phyloP scores from a whole-genome alignment of 1,140 invertebrate genomes.

The Solen grandis region DNA sequence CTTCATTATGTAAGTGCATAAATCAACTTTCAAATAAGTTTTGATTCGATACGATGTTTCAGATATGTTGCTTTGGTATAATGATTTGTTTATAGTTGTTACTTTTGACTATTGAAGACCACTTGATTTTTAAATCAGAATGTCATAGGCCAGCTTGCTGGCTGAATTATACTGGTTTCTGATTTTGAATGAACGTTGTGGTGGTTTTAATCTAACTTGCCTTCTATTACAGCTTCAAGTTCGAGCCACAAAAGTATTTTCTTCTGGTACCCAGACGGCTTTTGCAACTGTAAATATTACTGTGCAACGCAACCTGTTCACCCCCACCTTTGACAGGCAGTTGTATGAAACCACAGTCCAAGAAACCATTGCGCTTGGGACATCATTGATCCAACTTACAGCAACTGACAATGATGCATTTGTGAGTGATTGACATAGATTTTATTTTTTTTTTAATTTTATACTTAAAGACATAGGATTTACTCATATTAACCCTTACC shows the following conservation, averaged over 20 bases:
- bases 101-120: too few species aligned
- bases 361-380: slow-evolving; percentile 89
- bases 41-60: too few species aligned
- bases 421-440: slow-evolving; percentile 50
- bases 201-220: too few species aligned
- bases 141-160: too few species aligned
- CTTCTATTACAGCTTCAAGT: slow-evolving; percentile 67
- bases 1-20: slow-evolving; percentile 54
- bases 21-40: too few species aligned
- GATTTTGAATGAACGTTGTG: too few species aligned
- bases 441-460: slow-evolving; percentile 12
- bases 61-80: too few species aligned
- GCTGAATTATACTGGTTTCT: too few species aligned
- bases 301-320: slow-evolving; percentile 89
- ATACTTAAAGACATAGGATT: too few species aligned
- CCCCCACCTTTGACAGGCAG: slow-evolving; percentile 88
- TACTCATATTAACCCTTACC: too few species aligned
- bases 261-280: slow-evolving; percentile 78
- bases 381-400: slow-evolving; percentile 88
- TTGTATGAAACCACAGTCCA: slow-evolving; percentile 89
- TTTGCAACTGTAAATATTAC: slow-evolving; percentile 89
- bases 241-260: slow-evolving; percentile 60
- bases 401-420: slow-evolving; percentile 74
- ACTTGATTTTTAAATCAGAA: too few species aligned
- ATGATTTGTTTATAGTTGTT: too few species aligned